A percentile compares a stretch with the other conserved stretches of the same genome.
Evolutionary conservation across 2,888 invertebrate genomes (phyloP).

Genomic region (Hesperia comma): DNA sequence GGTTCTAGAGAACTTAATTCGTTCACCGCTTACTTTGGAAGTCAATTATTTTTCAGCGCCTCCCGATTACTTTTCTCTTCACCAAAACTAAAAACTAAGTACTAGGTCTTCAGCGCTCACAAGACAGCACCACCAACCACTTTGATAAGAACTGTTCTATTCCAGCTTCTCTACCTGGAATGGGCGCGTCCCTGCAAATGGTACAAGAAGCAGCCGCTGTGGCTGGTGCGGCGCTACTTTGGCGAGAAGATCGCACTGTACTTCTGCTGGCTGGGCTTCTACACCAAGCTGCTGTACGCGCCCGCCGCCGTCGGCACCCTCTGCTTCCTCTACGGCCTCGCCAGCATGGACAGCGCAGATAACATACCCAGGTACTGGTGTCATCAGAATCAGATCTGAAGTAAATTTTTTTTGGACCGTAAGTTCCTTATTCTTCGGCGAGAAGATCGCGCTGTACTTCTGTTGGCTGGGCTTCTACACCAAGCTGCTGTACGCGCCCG

Average conservation of each 20-base stretch:
- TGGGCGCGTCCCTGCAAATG: constrained; percentile 96
- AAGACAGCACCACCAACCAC: no score
- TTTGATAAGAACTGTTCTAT: no score
- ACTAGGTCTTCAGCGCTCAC: no score
- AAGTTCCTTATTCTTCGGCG: no score
- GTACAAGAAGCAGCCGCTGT: constrained; percentile 96
- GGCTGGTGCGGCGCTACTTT: constrained; percentile 94
- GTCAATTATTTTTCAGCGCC: no score
- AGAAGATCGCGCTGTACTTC: constrained; percentile 95
- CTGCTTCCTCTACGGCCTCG: constrained; percentile 93
- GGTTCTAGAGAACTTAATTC: no score
- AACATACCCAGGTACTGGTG: constrained; percentile 87
- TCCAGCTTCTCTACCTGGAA: constrained; percentile 92
- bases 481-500: constrained; percentile 93
- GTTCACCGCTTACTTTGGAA: no score
- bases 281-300: constrained; percentile 94
- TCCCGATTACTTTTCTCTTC: no score
- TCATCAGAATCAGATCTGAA: no score
- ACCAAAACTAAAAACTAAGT: no score
- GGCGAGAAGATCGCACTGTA: constrained; percentile 96
- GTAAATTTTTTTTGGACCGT: no score
- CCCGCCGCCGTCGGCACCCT: constrained; percentile 93
- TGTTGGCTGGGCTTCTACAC: constrained; percentile 98
- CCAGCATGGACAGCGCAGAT: constrained; percentile 91
- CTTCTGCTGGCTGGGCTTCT: constrained; percentile 97